Percentiles rank a stretch among this genome's conserved stretches.
Conservation (phyloP, 2,888 invertebrate genomes). For the Lamellibrachia satsuma region DNA sequence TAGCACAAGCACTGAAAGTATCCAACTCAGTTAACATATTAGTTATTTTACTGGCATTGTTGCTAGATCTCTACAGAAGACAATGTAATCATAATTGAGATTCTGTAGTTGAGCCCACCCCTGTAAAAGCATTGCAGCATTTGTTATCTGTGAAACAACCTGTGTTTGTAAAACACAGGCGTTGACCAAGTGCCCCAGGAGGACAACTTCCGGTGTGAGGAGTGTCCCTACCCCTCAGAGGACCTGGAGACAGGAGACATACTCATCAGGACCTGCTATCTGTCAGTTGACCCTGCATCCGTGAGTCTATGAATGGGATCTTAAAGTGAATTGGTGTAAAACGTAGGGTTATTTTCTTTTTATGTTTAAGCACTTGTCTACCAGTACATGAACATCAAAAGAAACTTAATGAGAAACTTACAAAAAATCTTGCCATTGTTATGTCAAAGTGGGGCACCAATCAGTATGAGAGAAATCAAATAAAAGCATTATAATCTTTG, state of each 20-base stretch:
- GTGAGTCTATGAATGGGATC: slow-evolving; percentile 41
- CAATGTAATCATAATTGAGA: neutral
- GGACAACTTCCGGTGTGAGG: slow-evolving; percentile 51
- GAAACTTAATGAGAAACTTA: too few species aligned
- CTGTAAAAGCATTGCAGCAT: neutral
- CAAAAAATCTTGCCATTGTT: too few species aligned
- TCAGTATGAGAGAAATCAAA: too few species aligned
- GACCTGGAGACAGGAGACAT: slow-evolving; percentile 46
- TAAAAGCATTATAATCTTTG: too few species aligned
- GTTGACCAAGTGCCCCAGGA: slow-evolving; percentile 49
- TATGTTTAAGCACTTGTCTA: too few species aligned
- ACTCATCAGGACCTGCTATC: slow-evolving; percentile 50
- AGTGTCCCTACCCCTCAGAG: slow-evolving; percentile 41
- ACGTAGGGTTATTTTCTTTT: too few species aligned
- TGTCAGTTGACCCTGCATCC: slow-evolving; percentile 58
- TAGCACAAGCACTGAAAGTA: neutral
- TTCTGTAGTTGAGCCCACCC: too few species aligned
- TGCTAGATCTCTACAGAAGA: neutral
- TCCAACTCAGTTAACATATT: neutral
- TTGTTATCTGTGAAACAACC: neutral
- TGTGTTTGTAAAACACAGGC: slow-evolving; percentile 41
- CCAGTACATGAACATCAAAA: too few species aligned
- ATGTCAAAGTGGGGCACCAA: too few species aligned
- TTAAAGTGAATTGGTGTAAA: too few species aligned
- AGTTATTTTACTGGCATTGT: neutral